phyloP scores from a whole-genome alignment of 2,797 vertebrate species.

The Sebastes goodei region DNA sequence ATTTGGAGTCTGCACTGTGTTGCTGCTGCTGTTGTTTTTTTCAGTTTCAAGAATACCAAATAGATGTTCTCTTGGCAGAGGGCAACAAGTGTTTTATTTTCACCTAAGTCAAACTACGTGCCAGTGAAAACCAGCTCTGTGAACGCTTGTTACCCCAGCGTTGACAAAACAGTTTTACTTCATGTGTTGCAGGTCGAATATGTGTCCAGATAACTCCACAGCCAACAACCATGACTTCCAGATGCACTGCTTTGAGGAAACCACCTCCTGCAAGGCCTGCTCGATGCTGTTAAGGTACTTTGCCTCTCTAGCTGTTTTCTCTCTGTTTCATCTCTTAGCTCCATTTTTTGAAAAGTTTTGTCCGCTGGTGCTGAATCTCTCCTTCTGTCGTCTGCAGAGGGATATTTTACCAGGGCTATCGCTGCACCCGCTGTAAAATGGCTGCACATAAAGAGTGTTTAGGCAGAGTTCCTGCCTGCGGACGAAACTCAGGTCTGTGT shows the following conservation, averaged over 20 bases:
- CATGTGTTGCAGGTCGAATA: slow-evolving; percentile 86
- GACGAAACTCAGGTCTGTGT: slow-evolving; percentile 83
- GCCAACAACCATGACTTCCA: slow-evolving; percentile 93
- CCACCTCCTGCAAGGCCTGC: slow-evolving; percentile 90
- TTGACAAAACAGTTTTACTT: not conserved
- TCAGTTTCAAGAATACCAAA: not conserved
- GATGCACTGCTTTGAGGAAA: slow-evolving; percentile 94
- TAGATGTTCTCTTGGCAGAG: not conserved
- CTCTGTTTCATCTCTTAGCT: not conserved
- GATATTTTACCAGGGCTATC: slow-evolving; percentile 94
- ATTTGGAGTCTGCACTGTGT: not conserved
- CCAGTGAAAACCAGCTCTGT: not conserved
- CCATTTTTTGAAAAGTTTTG: not conserved
- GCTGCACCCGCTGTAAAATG: slow-evolving; percentile 88
- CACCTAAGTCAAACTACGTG: not conserved
- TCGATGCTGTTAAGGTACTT: slow-evolving; percentile 92
- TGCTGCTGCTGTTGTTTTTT: not conserved
- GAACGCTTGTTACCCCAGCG: not conserved
- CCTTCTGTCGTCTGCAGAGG: slow-evolving; percentile 80
- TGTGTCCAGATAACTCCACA: slow-evolving; percentile 87
- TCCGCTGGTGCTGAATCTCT: not conserved
- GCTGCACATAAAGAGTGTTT: slow-evolving; percentile 96
- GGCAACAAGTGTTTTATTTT: not conserved
- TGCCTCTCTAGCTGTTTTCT: not conserved
- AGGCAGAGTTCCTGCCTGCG: slow-evolving; percentile 86